Conservation (phyloP, 1,140 invertebrate genomes). For the Nasonia longicornis region DNA sequence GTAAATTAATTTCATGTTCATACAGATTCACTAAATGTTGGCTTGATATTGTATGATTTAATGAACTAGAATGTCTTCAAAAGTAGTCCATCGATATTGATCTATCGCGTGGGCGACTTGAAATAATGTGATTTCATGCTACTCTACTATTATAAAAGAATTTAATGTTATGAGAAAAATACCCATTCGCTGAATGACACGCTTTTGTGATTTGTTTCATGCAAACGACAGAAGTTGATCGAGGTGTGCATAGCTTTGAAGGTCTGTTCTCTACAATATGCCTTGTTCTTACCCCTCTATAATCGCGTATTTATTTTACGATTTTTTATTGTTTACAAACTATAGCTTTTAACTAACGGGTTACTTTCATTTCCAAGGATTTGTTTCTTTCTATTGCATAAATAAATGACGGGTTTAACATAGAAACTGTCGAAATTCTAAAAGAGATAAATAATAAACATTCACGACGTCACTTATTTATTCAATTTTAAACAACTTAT, state of each 20-base stretch:
- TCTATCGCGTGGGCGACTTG: background rate
- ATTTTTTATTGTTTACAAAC: slow-evolving; percentile 2
- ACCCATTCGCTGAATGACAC: slow-evolving; percentile 62
- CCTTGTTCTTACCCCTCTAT: slow-evolving; percentile 50
- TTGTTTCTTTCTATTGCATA: slow-evolving; percentile 18
- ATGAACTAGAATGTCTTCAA: slow-evolving; percentile 16
- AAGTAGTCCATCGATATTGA: background rate
- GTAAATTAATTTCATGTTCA: background rate
- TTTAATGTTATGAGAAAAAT: slow-evolving; percentile 39
- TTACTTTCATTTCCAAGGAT: background rate
- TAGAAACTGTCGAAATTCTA: background rate
- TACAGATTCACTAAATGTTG: background rate
- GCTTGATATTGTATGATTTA: slow-evolving; percentile 32
- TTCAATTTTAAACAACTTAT: slow-evolving; percentile 2
- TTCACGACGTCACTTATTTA: background rate
- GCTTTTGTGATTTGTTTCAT: slow-evolving; percentile 73
- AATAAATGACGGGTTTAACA: background rate
- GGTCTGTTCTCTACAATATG: slow-evolving; percentile 76
- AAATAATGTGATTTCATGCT: background rate
- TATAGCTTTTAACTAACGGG: background rate
- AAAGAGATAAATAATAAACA: background rate
- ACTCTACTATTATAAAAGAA: slow-evolving; percentile 29
- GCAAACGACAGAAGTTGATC: slow-evolving; percentile 85
- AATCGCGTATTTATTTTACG: slow-evolving; percentile 37
- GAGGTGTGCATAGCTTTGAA: slow-evolving; percentile 91